Conservation (phyloP, 2,888 invertebrate species). For the Oxystoma pomonae region DNA sequence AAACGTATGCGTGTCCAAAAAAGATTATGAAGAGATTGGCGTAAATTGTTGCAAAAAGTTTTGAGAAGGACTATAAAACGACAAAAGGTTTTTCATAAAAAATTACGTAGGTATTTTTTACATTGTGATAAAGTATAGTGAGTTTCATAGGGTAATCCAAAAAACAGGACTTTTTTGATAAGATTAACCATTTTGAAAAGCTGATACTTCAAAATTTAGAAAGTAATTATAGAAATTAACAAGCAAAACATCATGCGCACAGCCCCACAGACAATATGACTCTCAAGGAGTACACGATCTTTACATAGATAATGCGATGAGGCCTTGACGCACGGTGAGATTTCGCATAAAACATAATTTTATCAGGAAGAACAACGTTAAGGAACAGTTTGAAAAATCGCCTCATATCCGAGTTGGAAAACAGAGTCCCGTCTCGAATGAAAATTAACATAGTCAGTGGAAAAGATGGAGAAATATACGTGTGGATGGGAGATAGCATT, state of each 20-base stretch:
- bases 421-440: constrained; percentile 15
- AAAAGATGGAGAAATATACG: constrained; percentile 19
- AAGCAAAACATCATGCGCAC: too few species aligned
- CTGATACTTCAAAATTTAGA: too few species aligned
- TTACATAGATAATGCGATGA: constrained; percentile 20
- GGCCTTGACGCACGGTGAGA: constrained; percentile 19
- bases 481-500: constrained; percentile 26
- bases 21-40: constrained; percentile 24
- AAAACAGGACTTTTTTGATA: neutral
- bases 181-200: neutral
- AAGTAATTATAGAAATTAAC: too few species aligned
- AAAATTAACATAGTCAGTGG: constrained; percentile 16
- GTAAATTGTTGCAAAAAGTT: constrained; percentile 12
- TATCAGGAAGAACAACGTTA: constrained; percentile 24
- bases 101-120: too few species aligned
- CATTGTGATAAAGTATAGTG: too few species aligned
- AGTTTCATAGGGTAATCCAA: too few species aligned
- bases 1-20: constrained; percentile 21
- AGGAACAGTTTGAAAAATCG: constrained; percentile 19
- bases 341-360: constrained; percentile 23
- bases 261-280: constrained; percentile 21
- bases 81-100: too few species aligned
- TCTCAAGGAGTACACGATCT: constrained; percentile 21
- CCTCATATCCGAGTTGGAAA: constrained; percentile 18
- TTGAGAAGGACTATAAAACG: constrained; percentile 16